Percentiles rank a stretch among this genome's conserved stretches.
Evolutionary conservation across 2,797 vertebrate genomes (phyloP).

Genomic region (Moxostoma hubbsi): DNA sequence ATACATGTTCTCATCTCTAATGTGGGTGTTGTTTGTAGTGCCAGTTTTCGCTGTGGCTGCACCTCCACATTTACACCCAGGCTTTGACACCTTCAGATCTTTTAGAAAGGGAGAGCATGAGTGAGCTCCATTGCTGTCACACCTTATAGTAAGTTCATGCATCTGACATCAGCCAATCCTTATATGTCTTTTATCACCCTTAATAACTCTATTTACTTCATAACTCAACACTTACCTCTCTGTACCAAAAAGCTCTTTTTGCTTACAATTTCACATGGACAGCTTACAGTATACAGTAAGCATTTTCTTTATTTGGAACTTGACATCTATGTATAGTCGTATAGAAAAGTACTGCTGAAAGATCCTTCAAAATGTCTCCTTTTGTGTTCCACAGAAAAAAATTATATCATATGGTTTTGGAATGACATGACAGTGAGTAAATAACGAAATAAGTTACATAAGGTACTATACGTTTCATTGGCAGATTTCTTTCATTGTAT

Average conservation of each 20-base stretch:
- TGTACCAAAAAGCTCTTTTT: background rate
- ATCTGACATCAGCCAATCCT: conserved; percentile 57
- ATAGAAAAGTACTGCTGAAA: too few relatives aligned
- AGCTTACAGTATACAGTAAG: too few relatives aligned
- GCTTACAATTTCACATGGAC: background rate
- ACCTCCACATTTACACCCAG: conserved; percentile 59
- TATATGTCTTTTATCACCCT: conserved; percentile 35
- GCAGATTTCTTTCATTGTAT: too few relatives aligned
- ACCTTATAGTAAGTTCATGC: conserved; percentile 59
- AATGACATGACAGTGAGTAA: too few relatives aligned
- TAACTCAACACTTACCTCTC: conserved; percentile 12
- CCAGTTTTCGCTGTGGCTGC: conserved; percentile 56
- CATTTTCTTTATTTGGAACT: too few relatives aligned
- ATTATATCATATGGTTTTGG: too few relatives aligned
- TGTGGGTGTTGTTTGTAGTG: conserved; percentile 56
- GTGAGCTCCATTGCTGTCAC: conserved; percentile 60
- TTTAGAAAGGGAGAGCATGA: conserved; percentile 32
- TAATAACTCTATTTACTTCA: conserved; percentile 29
- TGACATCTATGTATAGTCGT: too few relatives aligned
- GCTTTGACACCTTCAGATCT: conserved; percentile 57
- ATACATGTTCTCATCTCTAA: background rate
- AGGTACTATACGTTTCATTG: too few relatives aligned
- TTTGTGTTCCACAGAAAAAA: too few relatives aligned
- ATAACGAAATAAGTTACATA: too few relatives aligned
- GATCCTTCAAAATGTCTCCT: too few relatives aligned